Conservation (phyloP, 2,113 vertebrate genomes). For the Ammodytes dubius region DNA sequence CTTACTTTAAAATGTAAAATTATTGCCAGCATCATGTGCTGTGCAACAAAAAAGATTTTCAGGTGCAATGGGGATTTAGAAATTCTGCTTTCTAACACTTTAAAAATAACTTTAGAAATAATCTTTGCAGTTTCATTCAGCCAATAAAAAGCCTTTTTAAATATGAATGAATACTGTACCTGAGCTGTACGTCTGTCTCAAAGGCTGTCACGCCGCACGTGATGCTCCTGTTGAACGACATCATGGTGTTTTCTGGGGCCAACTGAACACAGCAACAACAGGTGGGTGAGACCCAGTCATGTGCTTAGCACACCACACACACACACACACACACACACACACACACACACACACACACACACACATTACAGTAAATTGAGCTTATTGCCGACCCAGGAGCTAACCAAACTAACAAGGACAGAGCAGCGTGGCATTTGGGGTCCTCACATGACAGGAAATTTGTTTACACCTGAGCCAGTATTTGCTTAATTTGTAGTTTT, state of each 20-base stretch:
- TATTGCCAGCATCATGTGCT: no score
- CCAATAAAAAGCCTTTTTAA: background rate
- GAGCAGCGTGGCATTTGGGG: slow-evolving; percentile 33
- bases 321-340: slow-evolving; percentile 16
- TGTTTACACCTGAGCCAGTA: slow-evolving; percentile 49
- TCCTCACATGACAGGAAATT: slow-evolving; percentile 27
- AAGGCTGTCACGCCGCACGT: slow-evolving; percentile 87
- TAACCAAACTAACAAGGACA: slow-evolving; percentile 29
- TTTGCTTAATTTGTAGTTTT: background rate
- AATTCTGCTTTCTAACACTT: background rate
- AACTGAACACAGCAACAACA: slow-evolving; percentile 83
- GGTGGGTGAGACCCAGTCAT: slow-evolving; percentile 44
- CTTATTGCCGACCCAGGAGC: slow-evolving; percentile 41
- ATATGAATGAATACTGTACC: slow-evolving; percentile 77
- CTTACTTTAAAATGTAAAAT: background rate
- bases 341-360: slow-evolving; percentile 10
- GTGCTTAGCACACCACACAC: slow-evolving; percentile 23
- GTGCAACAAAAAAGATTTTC: background rate
- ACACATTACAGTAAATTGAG: slow-evolving; percentile 11
- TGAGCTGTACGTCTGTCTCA: slow-evolving; percentile 94
- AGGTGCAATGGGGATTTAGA: background rate
- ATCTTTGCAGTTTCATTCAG: background rate
- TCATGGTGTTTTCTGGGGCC: slow-evolving; percentile 96
- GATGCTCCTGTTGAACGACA: slow-evolving; percentile 89
- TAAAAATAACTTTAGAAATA: background rate